Conservation (phyloP, 2,888 invertebrate species). For the Drosophila kokeensis region DNA sequence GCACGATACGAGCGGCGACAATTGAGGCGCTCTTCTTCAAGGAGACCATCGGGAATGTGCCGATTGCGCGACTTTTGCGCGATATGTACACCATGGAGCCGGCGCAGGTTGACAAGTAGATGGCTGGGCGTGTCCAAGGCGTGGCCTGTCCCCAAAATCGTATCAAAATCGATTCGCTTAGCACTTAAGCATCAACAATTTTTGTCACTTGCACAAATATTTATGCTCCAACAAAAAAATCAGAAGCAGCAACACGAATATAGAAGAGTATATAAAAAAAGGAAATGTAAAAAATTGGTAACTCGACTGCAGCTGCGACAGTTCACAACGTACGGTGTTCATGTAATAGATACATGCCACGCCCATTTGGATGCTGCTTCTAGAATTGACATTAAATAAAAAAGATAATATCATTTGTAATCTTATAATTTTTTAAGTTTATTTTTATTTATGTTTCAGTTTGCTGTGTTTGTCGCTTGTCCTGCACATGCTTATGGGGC, state of each 20-base stretch:
- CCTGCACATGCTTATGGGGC: constrained; percentile 9
- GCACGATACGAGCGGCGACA: constrained; percentile 92
- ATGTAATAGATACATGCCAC: constrained; percentile 68
- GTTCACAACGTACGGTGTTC: constrained; percentile 60
- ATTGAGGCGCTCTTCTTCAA: constrained; percentile 95
- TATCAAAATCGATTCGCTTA: constrained; percentile 69
- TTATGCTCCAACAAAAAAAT: constrained; percentile 51
- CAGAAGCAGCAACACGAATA: constrained; percentile 4
- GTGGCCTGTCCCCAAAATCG: constrained; percentile 31
- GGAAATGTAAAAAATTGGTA: constrained; percentile 52
- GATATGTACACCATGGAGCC: constrained; percentile 96
- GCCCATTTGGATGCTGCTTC: constrained; percentile 30
- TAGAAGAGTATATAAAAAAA: constrained; percentile 4
- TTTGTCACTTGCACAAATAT: constrained; percentile 70
- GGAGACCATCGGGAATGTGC: constrained; percentile 96
- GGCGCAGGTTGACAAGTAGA: constrained; percentile 85
- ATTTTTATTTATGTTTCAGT: too few relatives aligned
- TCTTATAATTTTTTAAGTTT: too few relatives aligned
- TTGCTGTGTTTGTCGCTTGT: too few relatives aligned
- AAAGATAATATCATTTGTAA: too few relatives aligned
- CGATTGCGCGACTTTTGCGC: constrained; percentile 93
- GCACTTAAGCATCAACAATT: too few relatives aligned
- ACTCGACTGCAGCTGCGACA: constrained; percentile 68
- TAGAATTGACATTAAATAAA: too few relatives aligned
- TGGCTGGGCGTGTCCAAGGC: constrained; percentile 2